Conservation (phyloP, 2,888 invertebrate species). For the Nyleta sp. region DNA sequence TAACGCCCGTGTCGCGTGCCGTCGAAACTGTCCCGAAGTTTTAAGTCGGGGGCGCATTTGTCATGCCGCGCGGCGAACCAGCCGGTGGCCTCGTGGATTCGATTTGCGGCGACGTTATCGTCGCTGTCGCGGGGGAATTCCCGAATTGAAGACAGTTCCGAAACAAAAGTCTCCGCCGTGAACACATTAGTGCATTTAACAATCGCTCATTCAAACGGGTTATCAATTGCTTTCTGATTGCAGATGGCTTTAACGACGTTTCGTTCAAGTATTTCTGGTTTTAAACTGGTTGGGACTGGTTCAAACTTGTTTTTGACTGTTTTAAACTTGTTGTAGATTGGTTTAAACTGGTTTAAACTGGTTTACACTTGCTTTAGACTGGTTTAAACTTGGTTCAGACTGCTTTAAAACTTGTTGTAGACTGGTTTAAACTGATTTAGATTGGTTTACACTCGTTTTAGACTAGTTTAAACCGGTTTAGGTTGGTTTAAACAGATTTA, state of each 20-base stretch:
- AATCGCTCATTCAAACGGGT: constrained; percentile 20
- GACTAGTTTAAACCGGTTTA: no score
- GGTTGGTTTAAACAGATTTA: no score
- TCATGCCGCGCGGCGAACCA: constrained; percentile 60
- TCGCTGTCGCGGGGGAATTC: constrained; percentile 53
- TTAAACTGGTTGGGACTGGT: no score
- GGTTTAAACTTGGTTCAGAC: no score
- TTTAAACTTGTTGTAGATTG: no score
- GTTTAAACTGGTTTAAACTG: no score
- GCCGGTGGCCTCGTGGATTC: constrained; percentile 62
- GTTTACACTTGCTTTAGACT: no score
- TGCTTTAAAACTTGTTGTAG: no score
- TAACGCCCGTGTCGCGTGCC: constrained; percentile 64
- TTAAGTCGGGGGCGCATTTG: constrained; percentile 67
- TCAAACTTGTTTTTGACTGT: not conserved
- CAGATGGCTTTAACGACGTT: constrained; percentile 7
- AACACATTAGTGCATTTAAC: constrained; percentile 34
- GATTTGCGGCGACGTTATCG: constrained; percentile 65
- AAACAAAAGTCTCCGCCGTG: constrained; percentile 40
- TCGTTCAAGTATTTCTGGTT: constrained; percentile 7
- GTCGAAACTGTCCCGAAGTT: constrained; percentile 65
- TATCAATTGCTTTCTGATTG: constrained; percentile 19
- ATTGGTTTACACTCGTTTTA: no score
- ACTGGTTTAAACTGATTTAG: no score
- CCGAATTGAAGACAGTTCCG: constrained; percentile 51